Evolutionary conservation across 2,888 invertebrate genomes (phyloP), one percentile per base, ranked within the genome.

Genomic region (Dolomedes plantarius): DNA sequence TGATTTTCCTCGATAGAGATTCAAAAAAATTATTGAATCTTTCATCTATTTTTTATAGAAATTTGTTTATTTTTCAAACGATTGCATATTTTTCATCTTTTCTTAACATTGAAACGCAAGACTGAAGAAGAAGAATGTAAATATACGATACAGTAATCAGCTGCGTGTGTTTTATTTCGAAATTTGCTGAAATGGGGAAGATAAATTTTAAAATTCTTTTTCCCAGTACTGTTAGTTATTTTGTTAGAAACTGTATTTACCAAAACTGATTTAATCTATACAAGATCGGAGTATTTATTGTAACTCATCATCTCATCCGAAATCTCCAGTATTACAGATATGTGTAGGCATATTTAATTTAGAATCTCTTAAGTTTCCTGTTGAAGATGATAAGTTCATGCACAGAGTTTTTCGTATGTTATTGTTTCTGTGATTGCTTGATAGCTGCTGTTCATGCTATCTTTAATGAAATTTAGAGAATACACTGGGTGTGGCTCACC

Each of bases 131-230:
- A 80, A 50, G 65, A 68, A 50, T 23, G 36, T 67, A 56, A 80
- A 72, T 56, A 56, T 80, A 74, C 56, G 80, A 73, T 83, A 56
- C 64, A 71, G 69, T 82, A 69, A 76, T 29, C 76, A 76, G 76
- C 71, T 83, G 82, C 74, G 73, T 83, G 65, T 83, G 72, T 83
- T 82, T 75, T 75, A 76, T 83, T 76, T 72, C 56, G 76, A 83
- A 83, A 72, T 72, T 75, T 65, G 16, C 46, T 1, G 32, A 67
- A 67, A 67, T 67, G 67, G 67, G 67, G 19, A 67, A 67, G 67
- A 36, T 32, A 67, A n/a, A 32, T 36, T 19, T 31, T 9, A 23
- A 32, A 67, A n/a, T 32, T 67, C 19, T n/a, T 32, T 36, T 36
- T 36, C 36, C 36, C 36, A 7, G 19, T 7, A n/a, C 0, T 32